Percentiles rank a stretch among this genome's conserved stretches.
Conservation (phyloP, 2,113 vertebrate species). For the Ivindomyrus marchei region DNA sequence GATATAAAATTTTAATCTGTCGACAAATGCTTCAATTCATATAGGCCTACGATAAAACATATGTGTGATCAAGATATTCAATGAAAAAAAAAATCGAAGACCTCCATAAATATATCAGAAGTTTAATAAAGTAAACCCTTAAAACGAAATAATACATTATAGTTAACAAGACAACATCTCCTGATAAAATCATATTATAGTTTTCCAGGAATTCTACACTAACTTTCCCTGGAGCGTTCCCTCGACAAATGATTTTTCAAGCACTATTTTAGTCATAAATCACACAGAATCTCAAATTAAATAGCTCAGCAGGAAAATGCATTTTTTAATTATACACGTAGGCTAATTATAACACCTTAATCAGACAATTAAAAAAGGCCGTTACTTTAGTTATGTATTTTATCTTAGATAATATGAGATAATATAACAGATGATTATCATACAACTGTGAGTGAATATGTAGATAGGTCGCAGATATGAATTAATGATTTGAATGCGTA, state of each 20-base stretch:
- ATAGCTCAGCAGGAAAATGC: not conserved
- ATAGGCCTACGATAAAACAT: not conserved
- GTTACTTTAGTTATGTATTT: not conserved
- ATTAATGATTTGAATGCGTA: not conserved
- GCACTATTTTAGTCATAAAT: not conserved
- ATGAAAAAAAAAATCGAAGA: not conserved
- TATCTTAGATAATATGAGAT: not conserved
- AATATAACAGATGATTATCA: not conserved
- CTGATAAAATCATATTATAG: not conserved
- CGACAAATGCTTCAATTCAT: not conserved
- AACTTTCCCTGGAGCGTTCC: not conserved
- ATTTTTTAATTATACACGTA: not conserved
- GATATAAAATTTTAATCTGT: not conserved
- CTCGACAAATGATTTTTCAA: not conserved
- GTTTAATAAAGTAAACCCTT: not conserved
- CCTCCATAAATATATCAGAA: not conserved
- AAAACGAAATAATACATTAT: not conserved
- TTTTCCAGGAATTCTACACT: not conserved
- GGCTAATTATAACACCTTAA: not conserved
- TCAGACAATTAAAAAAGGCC: not conserved
- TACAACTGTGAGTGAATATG: not conserved
- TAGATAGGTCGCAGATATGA: not conserved
- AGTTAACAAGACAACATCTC: not conserved
- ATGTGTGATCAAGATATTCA: not conserved
- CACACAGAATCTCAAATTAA: not conserved